phyloP scores from a whole-genome alignment of 1,140 invertebrate genomes.

The Formica selysi region DNA sequence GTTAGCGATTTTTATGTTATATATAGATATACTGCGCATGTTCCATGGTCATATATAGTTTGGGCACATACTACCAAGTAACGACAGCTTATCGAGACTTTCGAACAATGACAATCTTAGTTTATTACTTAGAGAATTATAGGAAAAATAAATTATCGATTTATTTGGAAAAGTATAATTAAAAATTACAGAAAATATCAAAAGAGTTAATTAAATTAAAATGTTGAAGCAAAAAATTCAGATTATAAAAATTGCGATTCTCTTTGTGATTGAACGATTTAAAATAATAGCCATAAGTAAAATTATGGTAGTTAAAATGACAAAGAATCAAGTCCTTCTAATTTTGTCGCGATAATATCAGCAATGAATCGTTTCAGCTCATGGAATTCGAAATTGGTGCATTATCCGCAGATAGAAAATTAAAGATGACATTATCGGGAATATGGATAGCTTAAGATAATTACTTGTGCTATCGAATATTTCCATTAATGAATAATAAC shows the following conservation, averaged over 20 bases:
- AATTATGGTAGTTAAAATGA: background rate
- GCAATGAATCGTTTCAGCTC: slow-evolving; percentile 1
- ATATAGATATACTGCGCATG: slow-evolving; percentile 52
- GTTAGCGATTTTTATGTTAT: slow-evolving; percentile 75
- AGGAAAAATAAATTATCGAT: slow-evolving; percentile 26
- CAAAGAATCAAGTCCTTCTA: background rate
- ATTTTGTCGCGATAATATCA: slow-evolving; percentile 9
- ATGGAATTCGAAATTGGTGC: slow-evolving; percentile 24
- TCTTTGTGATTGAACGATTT: background rate
- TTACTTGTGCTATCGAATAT: slow-evolving; percentile 58
- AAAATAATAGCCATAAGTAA: background rate
- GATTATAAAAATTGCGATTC: background rate
- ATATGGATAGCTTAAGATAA: slow-evolving; percentile 63
- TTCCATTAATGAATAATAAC: slow-evolving; percentile 62
- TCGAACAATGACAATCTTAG: slow-evolving; percentile 51
- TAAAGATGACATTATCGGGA: slow-evolving; percentile 45
- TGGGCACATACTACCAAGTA: slow-evolving; percentile 46
- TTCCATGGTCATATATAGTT: slow-evolving; percentile 25
- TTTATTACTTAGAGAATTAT: slow-evolving; percentile 43
- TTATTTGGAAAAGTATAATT: background rate
- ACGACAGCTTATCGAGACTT: slow-evolving; percentile 49
- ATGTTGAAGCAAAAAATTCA: background rate
- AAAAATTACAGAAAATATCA: slow-evolving; percentile 1
- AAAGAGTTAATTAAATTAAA: background rate
- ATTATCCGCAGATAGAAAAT: slow-evolving; percentile 40